A percentile compares a stretch with the other conserved stretches of the same genome.
Evolutionary conservation across 1,140 invertebrate genomes (phyloP).

Genomic region (Papilio polyxenes): DNA sequence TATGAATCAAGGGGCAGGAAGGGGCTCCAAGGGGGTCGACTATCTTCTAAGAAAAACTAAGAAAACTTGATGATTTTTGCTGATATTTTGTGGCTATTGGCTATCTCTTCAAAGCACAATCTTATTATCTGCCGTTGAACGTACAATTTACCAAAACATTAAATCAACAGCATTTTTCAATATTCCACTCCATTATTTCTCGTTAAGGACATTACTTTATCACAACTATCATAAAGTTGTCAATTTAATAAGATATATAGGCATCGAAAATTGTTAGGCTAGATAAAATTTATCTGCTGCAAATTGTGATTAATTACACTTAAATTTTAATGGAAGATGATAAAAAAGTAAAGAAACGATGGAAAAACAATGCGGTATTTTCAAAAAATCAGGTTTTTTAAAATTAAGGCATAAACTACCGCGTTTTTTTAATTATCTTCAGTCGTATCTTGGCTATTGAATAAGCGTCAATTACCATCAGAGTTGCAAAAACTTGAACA

Average conservation of each 20-base stretch:
- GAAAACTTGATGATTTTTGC: too few relatives aligned
- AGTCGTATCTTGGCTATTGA: too few relatives aligned
- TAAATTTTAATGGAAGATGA: background rate
- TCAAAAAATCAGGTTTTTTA: background rate
- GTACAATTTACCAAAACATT: background rate
- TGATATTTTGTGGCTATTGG: too few relatives aligned
- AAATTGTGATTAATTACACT: too few relatives aligned
- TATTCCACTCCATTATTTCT: background rate
- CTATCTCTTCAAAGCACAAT: too few relatives aligned
- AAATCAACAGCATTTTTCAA: conserved; percentile 6
- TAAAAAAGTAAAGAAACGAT: background rate
- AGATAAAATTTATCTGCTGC: background rate
- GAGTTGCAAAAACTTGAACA: too few relatives aligned
- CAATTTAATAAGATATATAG: conserved; percentile 18
- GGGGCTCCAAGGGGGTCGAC: too few relatives aligned
- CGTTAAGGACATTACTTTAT: background rate
- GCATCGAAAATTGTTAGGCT: background rate
- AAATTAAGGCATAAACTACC: too few relatives aligned
- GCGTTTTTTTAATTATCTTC: too few relatives aligned
- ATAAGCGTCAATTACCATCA: too few relatives aligned
- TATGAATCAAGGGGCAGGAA: too few relatives aligned
- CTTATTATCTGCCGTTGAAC: background rate
- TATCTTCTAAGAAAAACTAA: too few relatives aligned
- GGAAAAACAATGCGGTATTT: background rate
- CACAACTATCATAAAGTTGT: background rate